A percentile compares a stretch with the other conserved stretches of the same genome.
Evolutionary conservation across 2,888 invertebrate species (phyloP).

Genomic region (Gasteruption jaculator): DNA sequence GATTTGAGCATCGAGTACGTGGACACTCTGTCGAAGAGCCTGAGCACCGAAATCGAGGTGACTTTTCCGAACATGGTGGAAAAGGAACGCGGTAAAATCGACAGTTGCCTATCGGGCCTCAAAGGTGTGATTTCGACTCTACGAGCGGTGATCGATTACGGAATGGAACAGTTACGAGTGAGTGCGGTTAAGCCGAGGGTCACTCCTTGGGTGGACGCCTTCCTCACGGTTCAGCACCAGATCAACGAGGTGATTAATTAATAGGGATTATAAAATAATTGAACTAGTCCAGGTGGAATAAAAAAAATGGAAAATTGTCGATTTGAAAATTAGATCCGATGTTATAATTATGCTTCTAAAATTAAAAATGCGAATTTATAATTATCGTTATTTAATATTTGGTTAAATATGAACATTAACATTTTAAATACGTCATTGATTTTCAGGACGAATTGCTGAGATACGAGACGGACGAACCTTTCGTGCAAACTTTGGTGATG

Average conservation of each 20-base stretch:
- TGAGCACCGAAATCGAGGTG: conserved; percentile 66
- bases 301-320: background rate
- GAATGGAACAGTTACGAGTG: conserved; percentile 72
- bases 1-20: conserved; percentile 89
- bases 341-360: background rate
- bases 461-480: conserved; percentile 86
- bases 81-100: conserved; percentile 68
- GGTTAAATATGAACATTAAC: conserved; percentile 6
- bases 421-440: conserved; percentile 11
- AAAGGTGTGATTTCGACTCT: conserved; percentile 58
- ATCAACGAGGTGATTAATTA: conserved; percentile 67
- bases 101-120: conserved; percentile 64
- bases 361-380: conserved; percentile 4
- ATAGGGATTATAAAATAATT: no score
- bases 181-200: conserved; percentile 81
- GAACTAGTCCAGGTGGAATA: conserved; percentile 10
- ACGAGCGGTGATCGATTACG: conserved; percentile 70
- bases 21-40: conserved; percentile 74
- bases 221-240: conserved; percentile 71
- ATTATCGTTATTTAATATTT: background rate
- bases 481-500: conserved; percentile 74
- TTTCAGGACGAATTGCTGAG: conserved; percentile 72
- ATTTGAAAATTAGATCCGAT: conserved; percentile 5
- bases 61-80: conserved; percentile 60
- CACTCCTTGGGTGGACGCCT: conserved; percentile 79